Conservation (phyloP, 2,888 invertebrate species). For the Chrysotoxum bicinctum region DNA sequence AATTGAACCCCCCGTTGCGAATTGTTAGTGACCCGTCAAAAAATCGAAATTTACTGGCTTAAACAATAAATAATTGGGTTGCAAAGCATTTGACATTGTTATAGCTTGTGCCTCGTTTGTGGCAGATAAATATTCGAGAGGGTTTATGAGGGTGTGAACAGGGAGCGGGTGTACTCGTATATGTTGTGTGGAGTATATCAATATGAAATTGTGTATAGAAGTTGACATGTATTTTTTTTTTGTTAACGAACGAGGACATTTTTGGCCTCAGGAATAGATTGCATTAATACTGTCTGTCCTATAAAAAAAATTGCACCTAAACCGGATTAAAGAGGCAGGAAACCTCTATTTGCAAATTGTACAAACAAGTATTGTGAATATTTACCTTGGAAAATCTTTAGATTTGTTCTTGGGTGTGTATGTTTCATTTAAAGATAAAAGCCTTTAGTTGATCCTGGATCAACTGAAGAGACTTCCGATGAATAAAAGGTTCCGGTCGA, state of each 20-base stretch:
- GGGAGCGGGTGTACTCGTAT: background rate
- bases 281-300: slow-evolving; percentile 27
- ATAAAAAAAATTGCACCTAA: slow-evolving; percentile 12
- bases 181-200: background rate
- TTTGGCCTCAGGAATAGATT: slow-evolving; percentile 25
- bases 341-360: background rate
- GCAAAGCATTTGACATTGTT: slow-evolving; percentile 51
- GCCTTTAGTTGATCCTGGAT: background rate
- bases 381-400: background rate
- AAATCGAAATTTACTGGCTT: slow-evolving; percentile 49
- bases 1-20: slow-evolving; percentile 51
- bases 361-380: background rate
- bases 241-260: slow-evolving; percentile 8
- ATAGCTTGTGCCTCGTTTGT: slow-evolving; percentile 35
- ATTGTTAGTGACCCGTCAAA: slow-evolving; percentile 59
- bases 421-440: background rate
- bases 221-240: background rate
- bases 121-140: slow-evolving; percentile 37
- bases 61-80: slow-evolving; percentile 58
- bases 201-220: slow-evolving; percentile 17
- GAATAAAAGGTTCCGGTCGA: background rate
- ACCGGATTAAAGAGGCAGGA: slow-evolving; percentile 25
- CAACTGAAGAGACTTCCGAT: background rate
- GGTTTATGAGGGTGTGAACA: background rate
- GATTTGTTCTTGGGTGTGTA: background rate